A percentile compares a stretch with the other conserved stretches of the same genome.
phyloP scores from a whole-genome alignment of 2,113 vertebrate genomes.

The Paracanthobrama guichenoti region DNA sequence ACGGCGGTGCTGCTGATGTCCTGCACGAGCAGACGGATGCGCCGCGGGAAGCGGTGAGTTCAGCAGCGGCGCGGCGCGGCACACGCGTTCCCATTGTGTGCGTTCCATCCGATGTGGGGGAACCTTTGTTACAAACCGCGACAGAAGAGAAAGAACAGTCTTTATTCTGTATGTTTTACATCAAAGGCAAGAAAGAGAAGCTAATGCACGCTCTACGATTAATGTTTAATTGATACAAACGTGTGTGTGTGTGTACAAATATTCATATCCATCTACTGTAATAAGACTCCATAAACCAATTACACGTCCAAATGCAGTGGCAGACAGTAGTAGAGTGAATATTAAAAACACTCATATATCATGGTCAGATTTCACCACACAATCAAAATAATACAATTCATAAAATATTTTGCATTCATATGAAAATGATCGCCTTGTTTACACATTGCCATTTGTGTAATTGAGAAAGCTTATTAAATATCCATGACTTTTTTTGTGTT shows the following conservation, averaged over 20 bases:
- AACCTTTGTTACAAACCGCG: not conserved
- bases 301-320: not conserved
- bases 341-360: not conserved
- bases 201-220: not conserved
- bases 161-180: not conserved
- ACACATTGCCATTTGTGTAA: too few relatives aligned
- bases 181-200: not conserved
- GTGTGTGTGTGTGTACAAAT: not conserved
- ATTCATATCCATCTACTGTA: not conserved
- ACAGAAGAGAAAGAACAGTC: not conserved
- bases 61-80: not conserved
- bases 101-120: not conserved
- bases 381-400: not conserved
- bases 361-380: not conserved
- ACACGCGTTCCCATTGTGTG: too few relatives aligned
- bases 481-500: too few relatives aligned
- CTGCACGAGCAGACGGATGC: slow-evolving; percentile 24
- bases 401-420: too few relatives aligned
- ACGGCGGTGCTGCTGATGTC: not conserved
- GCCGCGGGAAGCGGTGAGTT: slow-evolving; percentile 27
- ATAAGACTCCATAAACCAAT: not conserved
- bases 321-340: not conserved
- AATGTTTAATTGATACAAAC: not conserved
- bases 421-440: too few relatives aligned
- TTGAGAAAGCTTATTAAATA: too few relatives aligned